Evolutionary conservation across 1,140 invertebrate genomes (phyloP), one percentile per base, ranked within the genome.

Genomic region (Drosophila jambulina): DNA sequence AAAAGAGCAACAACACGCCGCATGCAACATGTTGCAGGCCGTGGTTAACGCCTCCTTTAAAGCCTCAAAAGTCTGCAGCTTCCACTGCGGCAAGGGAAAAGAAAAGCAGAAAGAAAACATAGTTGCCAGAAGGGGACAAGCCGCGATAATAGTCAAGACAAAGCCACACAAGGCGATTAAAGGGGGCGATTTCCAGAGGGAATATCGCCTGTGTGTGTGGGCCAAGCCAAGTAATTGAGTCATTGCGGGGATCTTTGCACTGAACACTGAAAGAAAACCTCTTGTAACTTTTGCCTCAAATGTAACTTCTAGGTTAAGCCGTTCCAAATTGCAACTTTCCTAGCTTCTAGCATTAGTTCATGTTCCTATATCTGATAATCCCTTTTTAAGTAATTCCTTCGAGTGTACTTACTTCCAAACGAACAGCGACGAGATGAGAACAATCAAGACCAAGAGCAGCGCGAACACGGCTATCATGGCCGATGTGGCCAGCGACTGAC

Each of bases 321-420:
- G 4, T 34, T 4, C 32, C 10, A 1, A 4, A 34, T 12, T 32
- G 10, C 12, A 32, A 0, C 2, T 9, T 23, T 9, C 7, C 7
- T 9, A 46, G 3, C 8, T 17, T 3, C 3, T 25, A 25, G 8
- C 15, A 10, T 5, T 5, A 17, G 8, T 23, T 17, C 9, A 2
- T 46, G 42, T 21, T 43, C 4, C 6, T 2, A 43, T 43, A 45
- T 21, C 0, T 23, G 19, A 21, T 3, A 45, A 7, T 2, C 12
- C 2, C 1, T 23, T 9, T 9, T 25, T 25, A 25, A 1, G 23
- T 12, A 27, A 10, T 27, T 46, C 2, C 10, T 34, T 63, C 4
- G 9, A 62, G 38, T 65, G 32, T 93, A 96, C 96, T 96, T 94
- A 96, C 96, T 96, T 96, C 96, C 96, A 96, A 93, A 96, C 95